These are phyloP conservation scores for Pachymerium ferrugineum DNA, from an alignment of 2,888 invertebrate genomes.

Conservation along the genomic window DNA sequence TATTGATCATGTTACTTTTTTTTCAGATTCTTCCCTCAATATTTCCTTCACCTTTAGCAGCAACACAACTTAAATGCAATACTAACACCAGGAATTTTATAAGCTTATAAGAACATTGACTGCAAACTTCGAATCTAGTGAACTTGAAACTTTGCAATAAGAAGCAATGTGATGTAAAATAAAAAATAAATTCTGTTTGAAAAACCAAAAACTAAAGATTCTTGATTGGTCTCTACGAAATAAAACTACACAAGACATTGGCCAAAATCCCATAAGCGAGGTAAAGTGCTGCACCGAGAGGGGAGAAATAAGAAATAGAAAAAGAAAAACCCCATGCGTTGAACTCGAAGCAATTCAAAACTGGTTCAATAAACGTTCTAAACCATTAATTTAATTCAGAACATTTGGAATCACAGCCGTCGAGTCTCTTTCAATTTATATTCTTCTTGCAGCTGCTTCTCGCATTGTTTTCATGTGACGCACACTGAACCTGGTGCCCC, in stretches of 20 bases:
- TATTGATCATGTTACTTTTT: neutral
- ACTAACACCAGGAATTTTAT: no score
- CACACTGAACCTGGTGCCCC: neutral
- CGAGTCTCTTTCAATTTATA: neutral
- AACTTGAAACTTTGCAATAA: no score
- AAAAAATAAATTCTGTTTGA: no score
- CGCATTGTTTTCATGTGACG: constrained; percentile 15
- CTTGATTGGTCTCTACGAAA: neutral
- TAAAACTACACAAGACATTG: neutral
- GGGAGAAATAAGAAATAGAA: neutral
- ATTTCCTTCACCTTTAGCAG: no score
- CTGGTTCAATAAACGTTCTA: neutral
- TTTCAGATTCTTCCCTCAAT: neutral
- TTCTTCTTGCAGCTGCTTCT: neutral
- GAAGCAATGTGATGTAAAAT: no score
- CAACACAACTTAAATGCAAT: no score
- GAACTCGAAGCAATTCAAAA: neutral
- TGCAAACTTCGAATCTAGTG: no score
- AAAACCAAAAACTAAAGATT: neutral
- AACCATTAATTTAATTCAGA: constrained; percentile 17
- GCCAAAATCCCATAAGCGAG: neutral
- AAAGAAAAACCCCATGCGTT: neutral
- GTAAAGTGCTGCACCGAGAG: neutral
- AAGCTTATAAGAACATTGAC: no score
- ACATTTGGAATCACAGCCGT: constrained; percentile 10